These are phyloP conservation scores for Pseudonaja textilis DNA, from an alignment of 2,113 vertebrate genomes.

Conservation along the genomic window DNA sequence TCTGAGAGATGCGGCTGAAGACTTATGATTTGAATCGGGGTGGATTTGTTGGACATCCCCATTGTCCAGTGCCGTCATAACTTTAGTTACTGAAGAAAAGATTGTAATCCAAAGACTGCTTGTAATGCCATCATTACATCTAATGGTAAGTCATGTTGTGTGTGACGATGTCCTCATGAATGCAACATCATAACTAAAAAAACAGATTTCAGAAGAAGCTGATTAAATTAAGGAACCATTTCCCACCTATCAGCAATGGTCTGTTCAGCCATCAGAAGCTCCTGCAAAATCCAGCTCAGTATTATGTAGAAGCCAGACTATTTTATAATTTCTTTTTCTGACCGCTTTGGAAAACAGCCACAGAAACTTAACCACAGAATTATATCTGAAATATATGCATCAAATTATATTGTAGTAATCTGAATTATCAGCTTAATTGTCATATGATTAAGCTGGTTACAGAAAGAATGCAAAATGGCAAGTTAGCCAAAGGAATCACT, in stretches of 20 bases:
- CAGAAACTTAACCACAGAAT: neutral
- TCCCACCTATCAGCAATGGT: neutral
- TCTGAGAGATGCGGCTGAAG: no score
- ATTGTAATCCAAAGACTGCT: neutral
- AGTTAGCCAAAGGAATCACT: neutral
- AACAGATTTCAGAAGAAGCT: neutral
- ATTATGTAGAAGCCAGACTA: neutral
- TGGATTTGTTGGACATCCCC: no score
- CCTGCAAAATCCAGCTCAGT: no score
- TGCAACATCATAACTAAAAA: neutral
- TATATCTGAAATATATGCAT: neutral
- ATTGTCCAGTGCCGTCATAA: neutral
- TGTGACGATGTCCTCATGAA: neutral
- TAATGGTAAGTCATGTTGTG: neutral
- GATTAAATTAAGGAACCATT: neutral
- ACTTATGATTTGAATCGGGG: no score
- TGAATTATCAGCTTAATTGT: neutral
- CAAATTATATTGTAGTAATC: neutral
- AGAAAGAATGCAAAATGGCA: neutral
- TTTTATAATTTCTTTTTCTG: neutral
- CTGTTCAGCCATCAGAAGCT: no score
- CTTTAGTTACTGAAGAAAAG: neutral
- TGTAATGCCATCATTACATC: neutral
- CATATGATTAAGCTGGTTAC: neutral
- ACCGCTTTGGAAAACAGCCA: neutral